These are phyloP conservation scores for Anguilla rostrata DNA, from an alignment of 2,113 vertebrate genomes.

Conservation along the genomic window DNA sequence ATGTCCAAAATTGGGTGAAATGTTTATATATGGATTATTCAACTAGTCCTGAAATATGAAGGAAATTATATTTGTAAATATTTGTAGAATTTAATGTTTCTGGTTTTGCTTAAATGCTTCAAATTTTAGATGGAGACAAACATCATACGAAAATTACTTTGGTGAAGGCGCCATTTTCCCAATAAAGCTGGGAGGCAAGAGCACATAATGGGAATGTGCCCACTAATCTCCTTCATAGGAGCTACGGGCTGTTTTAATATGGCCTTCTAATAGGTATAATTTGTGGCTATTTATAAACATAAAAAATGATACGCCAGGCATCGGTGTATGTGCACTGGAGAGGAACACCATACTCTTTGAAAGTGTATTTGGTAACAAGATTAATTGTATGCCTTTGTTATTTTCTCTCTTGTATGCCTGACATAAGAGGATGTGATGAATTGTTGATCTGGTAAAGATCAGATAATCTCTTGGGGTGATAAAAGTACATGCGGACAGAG, in stretches of 20 bases:
- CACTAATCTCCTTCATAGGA: too few species aligned
- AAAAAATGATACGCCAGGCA: background rate
- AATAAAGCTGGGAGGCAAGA: background rate
- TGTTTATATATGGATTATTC: background rate
- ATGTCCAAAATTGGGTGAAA: too few species aligned
- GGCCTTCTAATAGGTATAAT: background rate
- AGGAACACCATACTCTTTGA: background rate
- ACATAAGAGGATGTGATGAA: background rate
- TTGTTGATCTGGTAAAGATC: background rate
- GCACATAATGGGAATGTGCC: too few species aligned
- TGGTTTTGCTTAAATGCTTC: background rate
- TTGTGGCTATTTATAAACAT: background rate
- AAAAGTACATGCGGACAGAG: conserved; percentile 42
- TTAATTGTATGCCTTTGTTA: background rate
- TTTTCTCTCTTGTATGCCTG: background rate
- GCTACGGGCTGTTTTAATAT: background rate
- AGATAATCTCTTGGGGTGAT: conserved; percentile 6
- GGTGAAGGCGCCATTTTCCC: background rate
- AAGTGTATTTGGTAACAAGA: background rate
- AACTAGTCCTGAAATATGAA: background rate
- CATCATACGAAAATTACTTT: background rate
- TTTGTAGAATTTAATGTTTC: background rate
- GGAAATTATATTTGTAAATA: background rate
- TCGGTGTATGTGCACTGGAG: background rate
- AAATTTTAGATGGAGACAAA: background rate